phyloP scores from a whole-genome alignment of 2,113 vertebrate genomes.

The Dipodomys ordii region DNA sequence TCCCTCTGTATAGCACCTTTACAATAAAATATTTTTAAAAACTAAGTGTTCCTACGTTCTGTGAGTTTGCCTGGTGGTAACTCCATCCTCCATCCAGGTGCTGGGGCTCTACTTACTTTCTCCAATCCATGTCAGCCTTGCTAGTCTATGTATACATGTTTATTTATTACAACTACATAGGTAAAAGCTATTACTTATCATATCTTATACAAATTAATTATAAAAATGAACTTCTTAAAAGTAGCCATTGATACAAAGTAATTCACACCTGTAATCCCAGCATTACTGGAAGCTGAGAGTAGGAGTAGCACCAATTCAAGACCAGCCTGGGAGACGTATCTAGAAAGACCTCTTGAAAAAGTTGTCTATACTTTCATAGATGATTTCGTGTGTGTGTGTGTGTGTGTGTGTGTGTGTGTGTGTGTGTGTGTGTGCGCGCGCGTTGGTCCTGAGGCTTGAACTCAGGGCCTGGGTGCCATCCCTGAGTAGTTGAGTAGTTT shows the following conservation, averaged over 20 bases:
- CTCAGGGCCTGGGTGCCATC: too few relatives aligned
- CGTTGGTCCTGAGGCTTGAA: too few relatives aligned
- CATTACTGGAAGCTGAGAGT: too few relatives aligned
- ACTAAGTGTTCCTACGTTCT: neutral
- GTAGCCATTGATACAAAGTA: neutral
- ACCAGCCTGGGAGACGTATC: too few relatives aligned
- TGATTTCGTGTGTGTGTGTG: too few relatives aligned
- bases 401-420: too few relatives aligned
- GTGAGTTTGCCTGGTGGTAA: neutral
- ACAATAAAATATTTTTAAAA: neutral
- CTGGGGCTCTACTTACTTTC: neutral
- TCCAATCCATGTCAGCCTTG: neutral
- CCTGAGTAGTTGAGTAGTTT: too few relatives aligned
- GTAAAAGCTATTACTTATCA: neutral
- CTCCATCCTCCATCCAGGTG: neutral
- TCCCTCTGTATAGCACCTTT: too few relatives aligned
- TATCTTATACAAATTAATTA: neutral
- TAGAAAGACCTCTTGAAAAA: too few relatives aligned
- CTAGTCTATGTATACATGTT: neutral
- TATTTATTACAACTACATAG: neutral
- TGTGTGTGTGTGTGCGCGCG: too few relatives aligned
- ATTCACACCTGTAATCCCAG: too few relatives aligned
- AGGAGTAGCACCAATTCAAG: too few relatives aligned
- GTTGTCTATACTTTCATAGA: neutral
- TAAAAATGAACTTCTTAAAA: constrained; percentile 16